Evolutionary conservation across 2,113 vertebrate genomes (phyloP).

Genomic region (Fregetta grallaria): DNA sequence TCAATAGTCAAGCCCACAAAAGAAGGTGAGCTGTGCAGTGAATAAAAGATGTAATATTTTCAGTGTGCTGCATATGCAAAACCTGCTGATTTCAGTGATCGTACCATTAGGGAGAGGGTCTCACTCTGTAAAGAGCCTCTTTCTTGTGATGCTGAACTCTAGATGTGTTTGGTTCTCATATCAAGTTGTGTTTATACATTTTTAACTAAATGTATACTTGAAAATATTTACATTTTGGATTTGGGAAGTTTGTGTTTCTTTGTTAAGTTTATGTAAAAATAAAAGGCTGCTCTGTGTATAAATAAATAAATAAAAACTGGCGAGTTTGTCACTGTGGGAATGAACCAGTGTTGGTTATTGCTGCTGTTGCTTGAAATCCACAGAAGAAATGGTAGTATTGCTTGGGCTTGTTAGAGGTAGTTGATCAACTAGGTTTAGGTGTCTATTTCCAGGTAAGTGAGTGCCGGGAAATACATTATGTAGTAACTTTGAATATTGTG

Average conservation of each 20-base stretch:
- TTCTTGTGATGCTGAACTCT: accelerated
- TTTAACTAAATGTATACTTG: background rate
- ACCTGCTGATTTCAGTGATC: background rate
- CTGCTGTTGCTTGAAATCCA: background rate
- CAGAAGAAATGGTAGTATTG: accelerated
- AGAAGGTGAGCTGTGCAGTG: background rate
- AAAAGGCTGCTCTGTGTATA: background rate
- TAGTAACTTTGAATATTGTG: background rate
- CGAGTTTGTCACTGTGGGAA: background rate
- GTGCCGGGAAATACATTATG: accelerated
- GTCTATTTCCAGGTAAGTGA: background rate
- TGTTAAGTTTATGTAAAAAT: background rate
- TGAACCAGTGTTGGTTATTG: background rate
- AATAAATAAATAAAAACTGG: background rate
- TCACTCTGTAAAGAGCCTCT: background rate
- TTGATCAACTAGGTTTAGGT: accelerated
- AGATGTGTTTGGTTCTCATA: background rate
- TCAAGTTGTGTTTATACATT: background rate
- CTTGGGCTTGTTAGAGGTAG: accelerated
- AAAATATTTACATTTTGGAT: background rate
- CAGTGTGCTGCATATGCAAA: accelerated
- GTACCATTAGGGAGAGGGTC: accelerated
- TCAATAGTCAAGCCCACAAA: background rate
- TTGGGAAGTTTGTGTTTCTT: background rate
- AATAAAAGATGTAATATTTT: background rate